Percentiles rank a stretch among this genome's conserved stretches.
These are phyloP conservation scores for Pterois miles DNA, from an alignment of 2,797 vertebrate species.

Conservation along the genomic window DNA sequence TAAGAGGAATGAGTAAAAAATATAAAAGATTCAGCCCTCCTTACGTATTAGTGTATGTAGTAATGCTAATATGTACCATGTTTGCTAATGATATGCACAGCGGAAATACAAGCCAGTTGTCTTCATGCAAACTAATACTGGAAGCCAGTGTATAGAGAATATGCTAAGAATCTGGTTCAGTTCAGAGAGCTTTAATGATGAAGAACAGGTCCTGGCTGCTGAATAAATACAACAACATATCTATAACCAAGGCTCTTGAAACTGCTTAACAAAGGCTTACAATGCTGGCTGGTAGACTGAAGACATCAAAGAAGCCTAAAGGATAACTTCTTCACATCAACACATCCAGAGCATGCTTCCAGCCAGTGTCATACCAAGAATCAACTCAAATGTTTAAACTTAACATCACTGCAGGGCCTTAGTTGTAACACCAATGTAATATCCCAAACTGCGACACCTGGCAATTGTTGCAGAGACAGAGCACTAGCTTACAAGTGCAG, in stretches of 20 bases:
- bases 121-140: not conserved
- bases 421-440: not conserved
- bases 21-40: not conserved
- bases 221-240: slow-evolving; percentile 7
- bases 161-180: slow-evolving; percentile 9
- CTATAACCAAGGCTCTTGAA: slow-evolving; percentile 15
- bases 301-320: slow-evolving; percentile 5
- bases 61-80: not conserved
- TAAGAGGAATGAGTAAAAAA: not conserved
- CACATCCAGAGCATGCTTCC: not conserved
- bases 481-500: not conserved
- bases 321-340: not conserved
- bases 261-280: slow-evolving; percentile 9
- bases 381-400: slow-evolving; percentile 1
- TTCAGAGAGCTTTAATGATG: slow-evolving; percentile 7
- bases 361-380: not conserved
- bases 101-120: not conserved
- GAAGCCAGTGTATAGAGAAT: not conserved
- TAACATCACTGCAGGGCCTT: not conserved
- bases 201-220: slow-evolving; percentile 16
- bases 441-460: not conserved
- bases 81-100: not conserved
- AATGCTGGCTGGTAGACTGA: slow-evolving; percentile 15
- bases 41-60: not conserved
- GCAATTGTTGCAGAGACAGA: not conserved